A percentile compares a stretch with the other conserved stretches of the same genome.
Evolutionary conservation across 2,113 vertebrate genomes (phyloP).

Genomic region (Dissostichus mawsoni): DNA sequence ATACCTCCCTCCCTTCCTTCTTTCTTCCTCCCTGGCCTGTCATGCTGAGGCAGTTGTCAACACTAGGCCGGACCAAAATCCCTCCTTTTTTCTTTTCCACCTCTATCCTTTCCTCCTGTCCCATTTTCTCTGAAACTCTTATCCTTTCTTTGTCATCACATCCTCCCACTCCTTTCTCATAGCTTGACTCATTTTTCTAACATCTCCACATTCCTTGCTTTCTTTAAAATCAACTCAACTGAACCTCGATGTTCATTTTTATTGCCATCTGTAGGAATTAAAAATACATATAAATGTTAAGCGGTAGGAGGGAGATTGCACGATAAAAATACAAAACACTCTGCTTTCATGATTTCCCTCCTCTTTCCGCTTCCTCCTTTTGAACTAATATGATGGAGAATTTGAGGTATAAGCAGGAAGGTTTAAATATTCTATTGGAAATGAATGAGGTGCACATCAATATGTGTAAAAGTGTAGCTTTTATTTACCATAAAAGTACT

Average conservation of each 20-base stretch:
- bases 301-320: constrained; percentile 11
- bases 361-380: background rate
- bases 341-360: background rate
- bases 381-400: background rate
- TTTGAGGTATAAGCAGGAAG: background rate
- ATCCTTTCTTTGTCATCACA: background rate
- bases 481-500: no score
- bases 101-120: constrained; percentile 1
- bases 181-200: constrained; percentile 2
- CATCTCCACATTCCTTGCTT: background rate
- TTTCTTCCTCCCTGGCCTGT: constrained; percentile 16
- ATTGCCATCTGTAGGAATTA: constrained; percentile 43
- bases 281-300: constrained; percentile 54
- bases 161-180: constrained; percentile 11
- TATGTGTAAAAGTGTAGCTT: no score
- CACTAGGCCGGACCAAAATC: constrained; percentile 3
- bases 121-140: constrained; percentile 1
- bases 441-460: background rate
- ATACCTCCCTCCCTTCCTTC: background rate
- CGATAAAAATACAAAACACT: constrained; percentile 42
- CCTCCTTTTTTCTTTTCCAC: constrained; percentile 12
- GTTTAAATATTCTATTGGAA: background rate
- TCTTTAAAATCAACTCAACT: constrained; percentile 9
- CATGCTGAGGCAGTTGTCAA: constrained; percentile 42
- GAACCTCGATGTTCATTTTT: constrained; percentile 24